Evolutionary conservation across 2,888 invertebrate species (phyloP).

Genomic region (Tridacna gigas): DNA sequence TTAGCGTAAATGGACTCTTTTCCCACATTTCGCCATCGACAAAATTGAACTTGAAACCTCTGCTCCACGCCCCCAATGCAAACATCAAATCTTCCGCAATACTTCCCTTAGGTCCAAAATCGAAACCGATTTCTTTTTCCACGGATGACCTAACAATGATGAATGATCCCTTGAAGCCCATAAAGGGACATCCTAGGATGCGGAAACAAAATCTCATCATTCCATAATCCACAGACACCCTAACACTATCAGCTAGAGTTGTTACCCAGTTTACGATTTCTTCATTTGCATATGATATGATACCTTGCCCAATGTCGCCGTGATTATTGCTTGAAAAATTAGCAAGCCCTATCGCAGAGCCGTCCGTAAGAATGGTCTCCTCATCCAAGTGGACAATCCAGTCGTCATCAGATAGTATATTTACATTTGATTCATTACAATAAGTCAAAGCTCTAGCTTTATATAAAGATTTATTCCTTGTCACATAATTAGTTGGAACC

Average conservation of each 20-base stretch:
- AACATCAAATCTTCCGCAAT: slow-evolving; percentile 68
- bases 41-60: slow-evolving; percentile 63
- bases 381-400: slow-evolving; percentile 69
- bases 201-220: slow-evolving; percentile 65
- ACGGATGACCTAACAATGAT: slow-evolving; percentile 62
- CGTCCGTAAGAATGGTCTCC: slow-evolving; percentile 64
- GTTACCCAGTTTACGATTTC: slow-evolving; percentile 68
- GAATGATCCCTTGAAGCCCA: slow-evolving; percentile 68
- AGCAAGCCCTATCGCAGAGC: slow-evolving; percentile 59
- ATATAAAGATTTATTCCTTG: slow-evolving; percentile 56
- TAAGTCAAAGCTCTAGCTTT: slow-evolving; percentile 69
- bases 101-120: slow-evolving; percentile 69
- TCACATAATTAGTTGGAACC: slow-evolving; percentile 61
- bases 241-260: slow-evolving; percentile 64
- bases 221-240: slow-evolving; percentile 65
- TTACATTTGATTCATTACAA: slow-evolving; percentile 62
- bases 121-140: slow-evolving; percentile 64
- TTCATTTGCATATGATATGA: slow-evolving; percentile 66
- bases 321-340: slow-evolving; percentile 63
- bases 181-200: slow-evolving; percentile 58
- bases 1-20: slow-evolving; percentile 63
- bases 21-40: slow-evolving; percentile 69
- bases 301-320: slow-evolving; percentile 66
- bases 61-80: slow-evolving; percentile 62
- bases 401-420: slow-evolving; percentile 58